Conservation (phyloP, 2,797 vertebrate genomes). For the Sarcoramphus papa region DNA sequence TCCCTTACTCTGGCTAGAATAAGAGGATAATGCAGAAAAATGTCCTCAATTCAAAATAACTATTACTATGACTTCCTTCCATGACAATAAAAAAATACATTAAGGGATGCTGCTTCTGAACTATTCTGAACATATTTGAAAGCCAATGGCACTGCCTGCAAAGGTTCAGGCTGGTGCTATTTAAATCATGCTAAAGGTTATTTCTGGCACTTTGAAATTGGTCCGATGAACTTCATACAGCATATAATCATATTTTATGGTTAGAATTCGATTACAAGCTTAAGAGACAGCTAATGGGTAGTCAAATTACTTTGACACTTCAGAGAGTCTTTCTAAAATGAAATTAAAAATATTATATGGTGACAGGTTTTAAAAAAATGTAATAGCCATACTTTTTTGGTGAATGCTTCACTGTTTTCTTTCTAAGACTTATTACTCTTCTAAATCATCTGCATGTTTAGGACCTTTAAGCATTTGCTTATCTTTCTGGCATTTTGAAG, state of each 20-base stretch:
- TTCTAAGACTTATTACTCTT: neutral
- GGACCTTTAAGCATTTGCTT: neutral
- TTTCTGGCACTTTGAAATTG: conserved; percentile 8
- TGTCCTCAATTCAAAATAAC: neutral
- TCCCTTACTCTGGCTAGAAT: neutral
- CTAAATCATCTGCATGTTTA: neutral
- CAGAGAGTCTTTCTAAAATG: neutral
- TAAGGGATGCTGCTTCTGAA: neutral
- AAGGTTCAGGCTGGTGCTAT: neutral
- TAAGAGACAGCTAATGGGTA: conserved; percentile 6
- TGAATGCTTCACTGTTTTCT: neutral
- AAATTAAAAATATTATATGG: neutral
- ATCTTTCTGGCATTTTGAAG: neutral
- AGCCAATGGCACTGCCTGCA: conserved; percentile 10
- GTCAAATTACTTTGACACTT: neutral
- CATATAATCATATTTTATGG: conserved; percentile 36
- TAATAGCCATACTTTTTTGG: neutral
- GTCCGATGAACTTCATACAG: neutral
- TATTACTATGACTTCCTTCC: conserved; percentile 6
- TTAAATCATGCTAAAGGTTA: conserved; percentile 18
- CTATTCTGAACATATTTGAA: neutral
- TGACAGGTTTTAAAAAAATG: neutral
- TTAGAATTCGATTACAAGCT: conserved; percentile 26
- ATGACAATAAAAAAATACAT: neutral
- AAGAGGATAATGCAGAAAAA: conserved; percentile 20